Evolutionary conservation across 2,888 invertebrate species (phyloP).

Genomic region (Drosophila nr. fundita): DNA sequence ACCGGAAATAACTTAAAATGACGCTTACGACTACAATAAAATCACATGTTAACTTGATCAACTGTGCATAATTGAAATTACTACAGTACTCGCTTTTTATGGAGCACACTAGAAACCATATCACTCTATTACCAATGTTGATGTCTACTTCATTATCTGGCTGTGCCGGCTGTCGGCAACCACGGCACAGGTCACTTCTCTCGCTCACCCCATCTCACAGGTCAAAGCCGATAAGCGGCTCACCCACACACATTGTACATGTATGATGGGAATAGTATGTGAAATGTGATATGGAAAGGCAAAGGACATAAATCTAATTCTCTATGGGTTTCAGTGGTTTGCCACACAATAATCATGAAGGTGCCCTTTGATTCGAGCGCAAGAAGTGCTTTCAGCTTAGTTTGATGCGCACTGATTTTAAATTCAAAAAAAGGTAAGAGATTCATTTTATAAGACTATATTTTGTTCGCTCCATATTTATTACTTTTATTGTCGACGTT

Average conservation of each 20-base stretch:
- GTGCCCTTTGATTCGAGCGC: neutral
- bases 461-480: neutral
- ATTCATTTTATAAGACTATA: neutral
- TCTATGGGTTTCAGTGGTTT: slow-evolving; percentile 3
- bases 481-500: neutral
- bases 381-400: slow-evolving; percentile 1
- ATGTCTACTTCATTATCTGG: slow-evolving; percentile 51
- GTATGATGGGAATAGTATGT: slow-evolving; percentile 10
- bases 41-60: slow-evolving; percentile 19
- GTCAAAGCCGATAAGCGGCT: slow-evolving; percentile 75
- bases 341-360: slow-evolving; percentile 17
- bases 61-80: neutral
- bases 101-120: slow-evolving; percentile 3
- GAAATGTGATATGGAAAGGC: slow-evolving; percentile 18
- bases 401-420: neutral
- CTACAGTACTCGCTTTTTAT: neutral
- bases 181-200: slow-evolving; percentile 32
- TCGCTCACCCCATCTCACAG: neutral
- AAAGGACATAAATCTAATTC: slow-evolving; percentile 40
- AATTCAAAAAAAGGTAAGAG: neutral
- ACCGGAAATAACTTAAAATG: neutral
- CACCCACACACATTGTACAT: slow-evolving; percentile 8
- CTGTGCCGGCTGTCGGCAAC: slow-evolving; percentile 19
- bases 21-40: neutral
- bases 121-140: slow-evolving; percentile 13